phyloP scores from a whole-genome alignment of 2,113 vertebrate species.

The Sylvilagus bachmani region DNA sequence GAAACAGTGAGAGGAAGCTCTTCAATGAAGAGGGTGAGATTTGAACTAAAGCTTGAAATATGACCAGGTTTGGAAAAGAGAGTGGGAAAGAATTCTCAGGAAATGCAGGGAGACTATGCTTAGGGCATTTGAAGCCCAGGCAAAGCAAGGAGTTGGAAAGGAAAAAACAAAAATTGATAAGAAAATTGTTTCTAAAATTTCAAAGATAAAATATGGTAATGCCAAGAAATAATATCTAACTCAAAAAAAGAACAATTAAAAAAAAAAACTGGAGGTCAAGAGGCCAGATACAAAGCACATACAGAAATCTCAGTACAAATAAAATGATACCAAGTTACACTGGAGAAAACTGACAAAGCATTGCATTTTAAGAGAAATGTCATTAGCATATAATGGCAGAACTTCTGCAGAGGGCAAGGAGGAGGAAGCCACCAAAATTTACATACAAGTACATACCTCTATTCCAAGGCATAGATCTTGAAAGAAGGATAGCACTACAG shows the following conservation, averaged over 20 bases:
- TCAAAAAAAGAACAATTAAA: not conserved
- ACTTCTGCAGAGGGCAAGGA: not conserved
- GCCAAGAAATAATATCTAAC: not conserved
- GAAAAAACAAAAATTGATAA: not conserved
- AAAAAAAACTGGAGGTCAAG: not conserved
- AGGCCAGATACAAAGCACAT: not conserved
- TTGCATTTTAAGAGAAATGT: not conserved
- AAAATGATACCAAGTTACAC: constrained; percentile 22
- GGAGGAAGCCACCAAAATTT: not conserved
- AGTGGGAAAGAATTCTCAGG: not conserved
- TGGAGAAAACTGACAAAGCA: constrained; percentile 31
- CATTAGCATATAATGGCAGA: not conserved
- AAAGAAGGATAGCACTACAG: not conserved
- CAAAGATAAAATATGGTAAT: constrained; percentile 26
- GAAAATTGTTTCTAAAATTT: not conserved
- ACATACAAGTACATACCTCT: not conserved
- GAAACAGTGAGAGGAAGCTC: not conserved
- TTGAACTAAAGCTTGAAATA: constrained; percentile 7
- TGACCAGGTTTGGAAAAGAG: not conserved
- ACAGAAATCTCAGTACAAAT: not conserved
- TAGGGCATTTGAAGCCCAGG: not conserved
- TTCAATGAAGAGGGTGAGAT: not conserved
- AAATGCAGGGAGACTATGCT: not conserved
- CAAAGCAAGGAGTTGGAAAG: not conserved
- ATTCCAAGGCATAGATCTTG: not conserved